These are phyloP conservation scores for Plodia interpunctella DNA, from an alignment of 1,140 invertebrate genomes.

Conservation along the genomic window DNA sequence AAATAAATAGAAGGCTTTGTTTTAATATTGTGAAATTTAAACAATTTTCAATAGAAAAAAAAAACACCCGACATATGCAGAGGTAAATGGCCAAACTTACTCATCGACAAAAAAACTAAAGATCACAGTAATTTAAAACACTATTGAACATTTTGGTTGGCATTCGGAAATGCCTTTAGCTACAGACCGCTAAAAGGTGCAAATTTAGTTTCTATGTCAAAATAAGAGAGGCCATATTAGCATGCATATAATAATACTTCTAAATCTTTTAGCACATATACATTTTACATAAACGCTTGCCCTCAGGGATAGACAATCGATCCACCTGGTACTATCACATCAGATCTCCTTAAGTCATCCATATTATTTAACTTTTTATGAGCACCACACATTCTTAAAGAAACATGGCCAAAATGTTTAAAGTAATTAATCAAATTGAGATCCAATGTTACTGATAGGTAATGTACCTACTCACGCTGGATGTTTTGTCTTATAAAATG, in stretches of 20 bases:
- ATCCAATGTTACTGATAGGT: constrained; percentile 9
- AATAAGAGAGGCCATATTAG: neutral
- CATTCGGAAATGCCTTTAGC: constrained; percentile 1
- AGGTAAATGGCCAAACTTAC: neutral
- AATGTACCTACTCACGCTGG: neutral
- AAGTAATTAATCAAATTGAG: constrained; percentile 6
- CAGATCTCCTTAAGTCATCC: too few relatives aligned
- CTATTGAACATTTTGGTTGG: neutral
- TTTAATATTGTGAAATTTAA: too few relatives aligned
- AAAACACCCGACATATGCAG: neutral
- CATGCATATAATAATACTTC: neutral
- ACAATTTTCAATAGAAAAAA: too few relatives aligned
- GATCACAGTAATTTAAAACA: neutral
- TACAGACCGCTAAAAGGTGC: neutral
- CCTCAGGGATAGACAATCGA: too few relatives aligned
- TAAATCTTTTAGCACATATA: neutral
- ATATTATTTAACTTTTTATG: too few relatives aligned
- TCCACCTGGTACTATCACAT: too few relatives aligned
- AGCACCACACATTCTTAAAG: constrained; percentile 3
- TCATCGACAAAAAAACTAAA: neutral
- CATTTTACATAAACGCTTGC: too few relatives aligned
- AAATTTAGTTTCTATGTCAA: neutral
- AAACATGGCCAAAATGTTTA: neutral
- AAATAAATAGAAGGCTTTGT: too few relatives aligned
- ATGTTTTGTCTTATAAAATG: constrained; percentile 23